A percentile compares a stretch with the other conserved stretches of the same genome.
phyloP scores from a whole-genome alignment of 2,797 vertebrate species.

The Erethizon dorsatum region DNA sequence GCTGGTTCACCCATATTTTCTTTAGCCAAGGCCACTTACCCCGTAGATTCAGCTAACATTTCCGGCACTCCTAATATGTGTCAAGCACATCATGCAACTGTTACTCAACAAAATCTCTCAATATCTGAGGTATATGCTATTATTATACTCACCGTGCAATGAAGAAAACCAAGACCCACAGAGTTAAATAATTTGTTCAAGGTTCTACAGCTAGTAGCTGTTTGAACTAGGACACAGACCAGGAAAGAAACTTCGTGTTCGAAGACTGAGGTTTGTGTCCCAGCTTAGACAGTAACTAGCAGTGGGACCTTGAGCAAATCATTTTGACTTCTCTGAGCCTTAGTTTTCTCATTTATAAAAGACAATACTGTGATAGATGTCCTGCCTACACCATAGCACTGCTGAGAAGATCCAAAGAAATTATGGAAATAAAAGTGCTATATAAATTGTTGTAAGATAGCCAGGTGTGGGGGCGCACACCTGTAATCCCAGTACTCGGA shows the following conservation, averaged over 20 bases:
- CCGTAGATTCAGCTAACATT: not conserved
- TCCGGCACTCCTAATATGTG: not conserved
- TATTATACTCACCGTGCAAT: not conserved
- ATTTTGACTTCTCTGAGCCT: slow-evolving; percentile 11
- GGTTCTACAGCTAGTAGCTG: not conserved
- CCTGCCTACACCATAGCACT: not conserved
- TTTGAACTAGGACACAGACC: not conserved
- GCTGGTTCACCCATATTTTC: slow-evolving; percentile 12
- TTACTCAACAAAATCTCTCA: not conserved
- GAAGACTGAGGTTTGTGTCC: not conserved
- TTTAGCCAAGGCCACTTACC: not conserved
- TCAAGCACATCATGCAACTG: not conserved
- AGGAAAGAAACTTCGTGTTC: slow-evolving; percentile 2
- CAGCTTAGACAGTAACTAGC: not conserved
- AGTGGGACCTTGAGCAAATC: not conserved
- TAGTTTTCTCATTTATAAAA: slow-evolving; percentile 40
- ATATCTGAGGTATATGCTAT: not conserved
- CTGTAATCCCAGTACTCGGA: not conserved
- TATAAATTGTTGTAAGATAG: not conserved
- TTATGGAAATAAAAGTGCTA: not conserved
- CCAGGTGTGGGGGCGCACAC: not conserved
- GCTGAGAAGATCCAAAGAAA: not conserved
- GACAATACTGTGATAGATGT: too few species aligned
- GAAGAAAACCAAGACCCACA: not conserved
- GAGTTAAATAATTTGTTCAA: not conserved